Base-by-base conservation (phyloP, 2,113 vertebrate genomes). In the Elaphurus davidianus region DNA sequence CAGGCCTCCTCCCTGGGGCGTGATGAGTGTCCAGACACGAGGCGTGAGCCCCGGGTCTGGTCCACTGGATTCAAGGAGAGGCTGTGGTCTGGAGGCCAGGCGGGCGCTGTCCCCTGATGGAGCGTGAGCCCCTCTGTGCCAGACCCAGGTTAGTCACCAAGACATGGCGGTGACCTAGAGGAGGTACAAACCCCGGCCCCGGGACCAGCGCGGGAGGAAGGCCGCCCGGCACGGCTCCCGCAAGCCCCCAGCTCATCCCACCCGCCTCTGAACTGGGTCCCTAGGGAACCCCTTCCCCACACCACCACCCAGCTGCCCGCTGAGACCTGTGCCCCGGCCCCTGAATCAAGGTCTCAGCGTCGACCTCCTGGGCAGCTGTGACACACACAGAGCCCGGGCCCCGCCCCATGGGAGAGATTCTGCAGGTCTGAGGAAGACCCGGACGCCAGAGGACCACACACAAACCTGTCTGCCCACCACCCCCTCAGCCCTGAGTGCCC, bases 171-270 rank as follows among this genome's bases (percentile, higher is more conserved):
- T 7, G 28, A 33, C 12, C 57, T 16, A 17, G 30, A 25, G 27
- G 14, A n/a, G 40, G 36, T 9, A 23, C 21, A 25, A 33, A 21
- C 1, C 21, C 47, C 9, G 1, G 57, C 11, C 43, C 76, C 7
- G 8, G 17, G 19, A 21, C 57, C 36, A 21, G 19, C 17, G 2
- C 1, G 0, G 27, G 40, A 14, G 1, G 43, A 9, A 30, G 30
- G 30, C 55, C 8, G 3, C 28, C 43, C 1, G 0, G 14, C 8
- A 43, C 19, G 0, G 0, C 16, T 28, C 40, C 36, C 0, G 1
- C 25, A 33, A 60, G 28, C 12, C 79, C 0, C 76, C 13, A 3
- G 86, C 1, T 2, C 55, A 67, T 43, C 45, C 50, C 4, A 2
- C 10, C 30, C 11, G 6, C 67, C 71, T 19, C 25, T 3, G 1